Conservation (phyloP, 2,888 invertebrate species). For the Dasysyrphus tricinctus region DNA sequence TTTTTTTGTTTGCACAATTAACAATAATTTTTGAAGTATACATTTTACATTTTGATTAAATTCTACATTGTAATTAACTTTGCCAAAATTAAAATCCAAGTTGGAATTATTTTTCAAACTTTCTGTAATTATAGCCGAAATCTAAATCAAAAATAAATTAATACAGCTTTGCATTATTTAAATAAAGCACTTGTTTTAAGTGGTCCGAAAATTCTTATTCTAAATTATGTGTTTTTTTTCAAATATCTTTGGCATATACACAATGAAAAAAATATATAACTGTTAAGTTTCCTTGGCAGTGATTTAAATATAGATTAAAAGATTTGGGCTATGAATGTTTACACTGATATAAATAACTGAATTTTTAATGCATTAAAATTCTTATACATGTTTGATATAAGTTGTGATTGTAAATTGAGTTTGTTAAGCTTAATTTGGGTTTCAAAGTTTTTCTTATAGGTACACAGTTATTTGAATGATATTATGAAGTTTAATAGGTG, state of each 20-base stretch:
- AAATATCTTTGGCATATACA: conserved; percentile 8
- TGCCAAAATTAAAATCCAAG: conserved; percentile 30
- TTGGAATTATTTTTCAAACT: conserved; percentile 2
- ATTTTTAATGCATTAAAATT: conserved; percentile 11
- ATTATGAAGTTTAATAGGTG: conserved; percentile 46
- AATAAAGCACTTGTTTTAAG: conserved; percentile 67
- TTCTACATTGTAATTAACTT: conserved; percentile 12
- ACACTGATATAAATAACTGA: conserved; percentile 3
- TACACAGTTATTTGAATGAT: conserved; percentile 71
- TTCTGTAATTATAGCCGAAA: conserved; percentile 36
- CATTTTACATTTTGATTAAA: conserved; percentile 37
- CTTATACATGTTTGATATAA: conserved; percentile 40
- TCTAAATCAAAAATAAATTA: conserved; percentile 35
- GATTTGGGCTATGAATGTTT: neutral
- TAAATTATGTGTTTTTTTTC: neutral
- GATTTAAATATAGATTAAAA: conserved; percentile 7
- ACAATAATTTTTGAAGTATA: conserved; percentile 33
- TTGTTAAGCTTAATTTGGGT: conserved; percentile 34
- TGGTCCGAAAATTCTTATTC: conserved; percentile 57
- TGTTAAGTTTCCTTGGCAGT: conserved; percentile 51
- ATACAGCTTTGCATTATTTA: conserved; percentile 46
- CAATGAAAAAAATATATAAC: neutral
- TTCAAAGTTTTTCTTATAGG: conserved; percentile 64
- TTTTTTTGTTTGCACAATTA: conserved; percentile 34
- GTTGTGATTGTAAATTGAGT: conserved; percentile 36